phyloP scores from a whole-genome alignment of 2,113 vertebrate genomes.

The Aleadryas rufinucha region DNA sequence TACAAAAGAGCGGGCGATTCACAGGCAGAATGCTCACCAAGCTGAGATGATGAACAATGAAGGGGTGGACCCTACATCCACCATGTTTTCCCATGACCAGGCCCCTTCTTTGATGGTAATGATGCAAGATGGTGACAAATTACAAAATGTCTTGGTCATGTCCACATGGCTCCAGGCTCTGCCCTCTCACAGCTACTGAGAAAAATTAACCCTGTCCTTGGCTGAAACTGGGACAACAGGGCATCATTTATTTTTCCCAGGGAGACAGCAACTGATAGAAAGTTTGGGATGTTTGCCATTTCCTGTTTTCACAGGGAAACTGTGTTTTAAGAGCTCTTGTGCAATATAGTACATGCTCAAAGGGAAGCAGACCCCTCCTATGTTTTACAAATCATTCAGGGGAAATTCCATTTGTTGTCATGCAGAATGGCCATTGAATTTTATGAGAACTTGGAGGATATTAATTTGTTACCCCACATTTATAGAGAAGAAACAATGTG shows the following conservation, averaged over 20 bases:
- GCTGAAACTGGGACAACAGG: fast-evolving
- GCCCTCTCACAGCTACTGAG: not conserved
- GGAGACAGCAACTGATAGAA: not conserved
- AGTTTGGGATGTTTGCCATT: not conserved
- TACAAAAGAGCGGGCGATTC: not conserved
- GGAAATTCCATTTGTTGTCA: not conserved
- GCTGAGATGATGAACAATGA: not conserved
- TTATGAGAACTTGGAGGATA: not conserved
- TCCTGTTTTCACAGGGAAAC: not conserved
- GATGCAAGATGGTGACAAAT: not conserved
- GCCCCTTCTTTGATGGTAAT: not conserved
- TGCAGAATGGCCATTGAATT: not conserved
- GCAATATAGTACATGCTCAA: not conserved
- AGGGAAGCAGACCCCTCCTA: not conserved
- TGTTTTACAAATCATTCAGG: not conserved
- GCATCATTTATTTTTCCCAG: not conserved
- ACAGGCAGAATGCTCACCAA: not conserved
- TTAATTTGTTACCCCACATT: not conserved
- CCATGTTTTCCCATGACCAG: not conserved
- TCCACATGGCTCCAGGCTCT: not conserved
- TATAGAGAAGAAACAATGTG: not conserved
- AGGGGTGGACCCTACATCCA: no score
- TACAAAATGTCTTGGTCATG: not conserved
- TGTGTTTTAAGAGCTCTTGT: not conserved
- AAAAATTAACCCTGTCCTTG: not conserved